Evolutionary conservation across 2,888 invertebrate species (phyloP), one percentile per base, ranked within the genome.

Genomic region (Geotrupes spiniger): DNA sequence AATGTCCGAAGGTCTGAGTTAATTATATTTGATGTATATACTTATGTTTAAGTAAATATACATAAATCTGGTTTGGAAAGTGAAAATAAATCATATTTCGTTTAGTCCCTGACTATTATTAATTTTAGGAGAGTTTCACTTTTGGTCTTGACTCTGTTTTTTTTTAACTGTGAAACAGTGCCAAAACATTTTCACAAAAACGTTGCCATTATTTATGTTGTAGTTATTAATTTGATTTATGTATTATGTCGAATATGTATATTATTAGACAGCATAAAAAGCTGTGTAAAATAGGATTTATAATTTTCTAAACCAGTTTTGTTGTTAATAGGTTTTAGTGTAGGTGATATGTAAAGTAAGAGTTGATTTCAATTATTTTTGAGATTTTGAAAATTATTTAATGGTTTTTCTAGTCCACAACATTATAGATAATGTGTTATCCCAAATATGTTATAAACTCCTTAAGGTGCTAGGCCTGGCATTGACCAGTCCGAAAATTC

Each of bases 1-100:
- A 60, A 73, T 73, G 72, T 59, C 70, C 4, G 70, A 73, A 49
- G 68, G 70, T 51, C 70, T 70, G 36, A 73, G 72, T 64, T 73
- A 73, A 70, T 46, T 49, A 12, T 48, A 27, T 15, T 2, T 16
- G 12, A 14, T 40, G 40, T 33, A 33, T 15, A 33, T 33, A 33
- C 33, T 33, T 33, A 33, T 14, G 9, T 27, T 25, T 40, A 40
- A 40, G 25, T 38, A 17, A 17, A 25, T 33, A 25, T 21, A 10
- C 11, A 12, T 38, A 12, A 25, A 38, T 38, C 9, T 10, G 25
- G 25, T 25, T 38, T 25, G 38, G 25, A 14, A 40, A 40, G 4
- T 36, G n/a, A n/a, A 36, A 16, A 16, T 12, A 16, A 36, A 36
- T 14, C 36, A 16, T 16, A 14, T 33, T 14, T 36, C 17, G 12